Conservation (phyloP, 2,113 vertebrate species). For the Chionodraco myersi region DNA sequence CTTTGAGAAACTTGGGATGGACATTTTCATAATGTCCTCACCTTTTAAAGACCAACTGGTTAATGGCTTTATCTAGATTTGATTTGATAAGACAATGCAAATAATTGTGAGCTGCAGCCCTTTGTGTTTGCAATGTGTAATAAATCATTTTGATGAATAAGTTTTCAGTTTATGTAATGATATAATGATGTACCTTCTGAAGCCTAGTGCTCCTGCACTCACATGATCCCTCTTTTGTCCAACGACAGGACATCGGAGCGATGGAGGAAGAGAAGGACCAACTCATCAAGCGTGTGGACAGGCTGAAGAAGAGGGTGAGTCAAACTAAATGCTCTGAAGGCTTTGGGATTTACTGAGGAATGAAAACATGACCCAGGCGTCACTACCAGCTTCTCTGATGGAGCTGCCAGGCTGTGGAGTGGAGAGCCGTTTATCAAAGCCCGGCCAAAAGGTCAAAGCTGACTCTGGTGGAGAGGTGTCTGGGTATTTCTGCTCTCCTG, state of each 20-base stretch:
- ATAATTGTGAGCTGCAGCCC: no score
- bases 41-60: no score
- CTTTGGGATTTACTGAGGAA: constrained; percentile 80
- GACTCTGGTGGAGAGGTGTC: constrained; percentile 45
- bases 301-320: constrained; percentile 94
- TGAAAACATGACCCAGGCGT: constrained; percentile 85
- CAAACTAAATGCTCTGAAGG: constrained; percentile 67
- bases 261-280: constrained; percentile 99
- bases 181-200: neutral
- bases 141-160: no score
- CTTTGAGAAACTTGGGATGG: no score
- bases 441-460: constrained; percentile 63
- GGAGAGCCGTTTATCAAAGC: constrained; percentile 66
- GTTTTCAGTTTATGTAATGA: no score
- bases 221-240: constrained; percentile 1
- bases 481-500: constrained; percentile 45
- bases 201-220: neutral
- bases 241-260: constrained; percentile 90
- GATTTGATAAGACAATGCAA: no score
- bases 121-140: no score
- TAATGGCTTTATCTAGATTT: no score
- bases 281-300: constrained; percentile 94
- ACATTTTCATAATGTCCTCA: no score
- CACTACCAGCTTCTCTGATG: constrained; percentile 75
- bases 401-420: constrained; percentile 70